Evolutionary conservation across 2,797 vertebrate species (phyloP).

Genomic region (Eutrigla gurnardus): DNA sequence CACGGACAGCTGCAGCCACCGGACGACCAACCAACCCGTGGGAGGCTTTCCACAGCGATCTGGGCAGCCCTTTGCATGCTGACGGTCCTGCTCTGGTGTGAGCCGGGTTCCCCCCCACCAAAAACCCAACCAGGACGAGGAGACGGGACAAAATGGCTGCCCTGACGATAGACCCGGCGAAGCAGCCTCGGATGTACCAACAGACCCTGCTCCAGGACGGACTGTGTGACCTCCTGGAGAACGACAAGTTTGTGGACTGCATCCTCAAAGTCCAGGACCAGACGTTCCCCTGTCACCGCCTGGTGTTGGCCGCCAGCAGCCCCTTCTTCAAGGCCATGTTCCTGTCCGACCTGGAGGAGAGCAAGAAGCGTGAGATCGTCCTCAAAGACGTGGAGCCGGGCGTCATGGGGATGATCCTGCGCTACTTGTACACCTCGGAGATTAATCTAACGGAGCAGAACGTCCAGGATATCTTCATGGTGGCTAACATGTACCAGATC

Average conservation of each 20-base stretch:
- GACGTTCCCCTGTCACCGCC: slow-evolving; percentile 94
- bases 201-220: slow-evolving; percentile 97
- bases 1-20: slow-evolving; percentile 85
- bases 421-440: slow-evolving; percentile 96
- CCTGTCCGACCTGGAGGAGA: slow-evolving; percentile 91
- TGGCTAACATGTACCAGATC: slow-evolving; percentile 98
- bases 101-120: slow-evolving; percentile 53
- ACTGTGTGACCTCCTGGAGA: slow-evolving; percentile 95
- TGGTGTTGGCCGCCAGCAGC: slow-evolving; percentile 97
- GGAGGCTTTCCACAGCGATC: slow-evolving; percentile 36
- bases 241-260: slow-evolving; percentile 95
- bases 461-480: slow-evolving; percentile 95
- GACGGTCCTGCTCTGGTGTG: slow-evolving; percentile 63
- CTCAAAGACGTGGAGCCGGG: slow-evolving; percentile 93
- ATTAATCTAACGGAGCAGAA: slow-evolving; percentile 94
- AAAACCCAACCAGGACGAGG: slow-evolving; percentile 45
- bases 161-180: slow-evolving; percentile 87
- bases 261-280: slow-evolving; percentile 91
- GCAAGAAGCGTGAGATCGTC: slow-evolving; percentile 89
- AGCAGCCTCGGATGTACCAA: slow-evolving; percentile 96
- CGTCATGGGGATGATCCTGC: slow-evolving; percentile 92
- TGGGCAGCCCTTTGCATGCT: slow-evolving; percentile 56
- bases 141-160: slow-evolving; percentile 87
- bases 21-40: slow-evolving; percentile 60
- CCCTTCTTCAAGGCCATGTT: slow-evolving; percentile 97